Evolutionary conservation across 2,113 vertebrate species (phyloP).

Genomic region (Candoia aspera): DNA sequence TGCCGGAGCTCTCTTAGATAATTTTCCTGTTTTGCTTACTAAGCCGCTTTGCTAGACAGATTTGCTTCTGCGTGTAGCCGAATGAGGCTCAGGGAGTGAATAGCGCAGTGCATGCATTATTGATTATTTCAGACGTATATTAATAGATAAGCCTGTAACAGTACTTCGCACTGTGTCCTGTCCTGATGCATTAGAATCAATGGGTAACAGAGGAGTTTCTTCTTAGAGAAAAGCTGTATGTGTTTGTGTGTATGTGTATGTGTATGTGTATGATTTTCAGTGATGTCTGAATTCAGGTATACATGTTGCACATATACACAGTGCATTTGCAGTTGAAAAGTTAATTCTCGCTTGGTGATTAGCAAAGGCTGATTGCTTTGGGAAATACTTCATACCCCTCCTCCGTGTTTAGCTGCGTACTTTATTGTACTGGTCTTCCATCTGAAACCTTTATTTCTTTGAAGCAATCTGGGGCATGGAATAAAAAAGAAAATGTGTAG

Average conservation of each 20-base stretch:
- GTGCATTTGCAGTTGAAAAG: slow-evolving; percentile 18
- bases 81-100: slow-evolving; percentile 23
- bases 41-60: slow-evolving; percentile 43
- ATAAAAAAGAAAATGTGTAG: slow-evolving; percentile 12
- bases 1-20: background rate
- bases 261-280: accelerated
- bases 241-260: background rate
- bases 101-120: slow-evolving; percentile 48
- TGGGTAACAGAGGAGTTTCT: slow-evolving; percentile 15
- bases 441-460: background rate
- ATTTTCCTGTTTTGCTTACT: slow-evolving; percentile 52
- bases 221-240: slow-evolving; percentile 11
- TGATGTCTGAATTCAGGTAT: background rate
- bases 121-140: slow-evolving; percentile 60
- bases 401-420: slow-evolving; percentile 1
- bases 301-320: background rate
- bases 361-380: slow-evolving; percentile 43
- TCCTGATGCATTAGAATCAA: slow-evolving; percentile 48
- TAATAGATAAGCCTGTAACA: slow-evolving; percentile 53
- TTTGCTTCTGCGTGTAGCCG: slow-evolving; percentile 27
- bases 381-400: slow-evolving; percentile 11
- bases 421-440: background rate
- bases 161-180: slow-evolving; percentile 54
- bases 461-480: slow-evolving; percentile 20
- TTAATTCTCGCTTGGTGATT: slow-evolving; percentile 1